phyloP scores from a whole-genome alignment of 1,140 invertebrate species.

The Eubasilissa regina region DNA sequence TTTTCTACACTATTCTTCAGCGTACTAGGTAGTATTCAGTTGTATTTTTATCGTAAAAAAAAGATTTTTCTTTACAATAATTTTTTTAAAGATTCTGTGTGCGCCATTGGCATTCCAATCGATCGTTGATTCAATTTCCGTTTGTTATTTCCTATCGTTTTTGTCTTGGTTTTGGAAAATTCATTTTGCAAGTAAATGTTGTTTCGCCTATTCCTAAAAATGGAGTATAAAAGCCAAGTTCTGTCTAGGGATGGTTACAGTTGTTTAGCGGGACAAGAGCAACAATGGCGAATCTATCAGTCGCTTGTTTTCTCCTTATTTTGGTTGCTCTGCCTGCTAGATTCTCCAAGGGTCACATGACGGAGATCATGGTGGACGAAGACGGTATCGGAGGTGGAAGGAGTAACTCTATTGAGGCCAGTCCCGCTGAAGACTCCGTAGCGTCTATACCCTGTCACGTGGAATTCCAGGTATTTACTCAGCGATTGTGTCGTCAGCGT shows the following conservation, averaged over 20 bases:
- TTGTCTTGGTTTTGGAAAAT: background rate
- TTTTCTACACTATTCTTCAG: no score
- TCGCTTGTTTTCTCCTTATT: conserved; percentile 13
- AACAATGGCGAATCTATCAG: background rate
- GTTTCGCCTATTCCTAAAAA: background rate
- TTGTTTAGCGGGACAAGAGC: background rate
- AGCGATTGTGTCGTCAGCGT: no score
- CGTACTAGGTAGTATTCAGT: no score
- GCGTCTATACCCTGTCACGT: conserved; percentile 59
- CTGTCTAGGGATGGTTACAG: background rate
- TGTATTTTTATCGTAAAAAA: no score
- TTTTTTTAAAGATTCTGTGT: no score
- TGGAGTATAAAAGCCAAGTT: conserved; percentile 8
- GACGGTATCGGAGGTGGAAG: conserved; percentile 35
- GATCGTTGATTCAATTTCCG: background rate
- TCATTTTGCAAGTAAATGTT: no score
- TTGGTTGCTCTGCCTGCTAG: conserved; percentile 20
- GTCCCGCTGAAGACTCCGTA: conserved; percentile 49
- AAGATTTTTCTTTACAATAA: no score
- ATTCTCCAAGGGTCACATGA: conserved; percentile 49
- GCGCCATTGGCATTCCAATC: no score
- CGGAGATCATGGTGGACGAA: conserved; percentile 58
- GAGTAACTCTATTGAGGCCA: conserved; percentile 54
- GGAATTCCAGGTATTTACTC: conserved; percentile 60
- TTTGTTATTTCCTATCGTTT: conserved; percentile 1